Evolutionary conservation across 1,140 invertebrate species (phyloP), one percentile per base, ranked within the genome.

Genomic region (Hirudo medicinalis): DNA sequence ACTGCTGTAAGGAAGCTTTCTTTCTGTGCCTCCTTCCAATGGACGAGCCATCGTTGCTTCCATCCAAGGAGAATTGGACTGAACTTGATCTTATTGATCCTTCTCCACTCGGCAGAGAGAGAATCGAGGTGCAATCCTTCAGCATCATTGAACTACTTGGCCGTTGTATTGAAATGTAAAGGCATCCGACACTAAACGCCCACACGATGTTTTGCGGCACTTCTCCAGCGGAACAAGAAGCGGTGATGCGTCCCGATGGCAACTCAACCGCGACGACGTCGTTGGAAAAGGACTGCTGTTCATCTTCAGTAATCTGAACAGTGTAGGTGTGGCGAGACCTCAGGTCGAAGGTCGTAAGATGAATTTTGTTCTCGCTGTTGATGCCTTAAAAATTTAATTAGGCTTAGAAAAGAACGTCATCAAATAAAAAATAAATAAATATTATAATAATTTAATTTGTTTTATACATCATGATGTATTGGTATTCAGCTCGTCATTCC

Each of bases 171-270:
- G 57, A 22, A 9, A 74, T 36, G 73, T 63, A 74, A 36, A 74
- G n/a, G 17, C 40, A 66, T 6, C 73, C 73, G 40, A 69, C 70
- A 40, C 70, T 27, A 69, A 74, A 74, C 25, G 73, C 73, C 53
- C 73, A 70, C 19, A 69, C 36, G 54, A 74, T 43, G 32, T 71
- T 29, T 54, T 69, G 63, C 53, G 57, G 70, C 8, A 71, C 40
- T 11, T 22, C 25, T 15, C 54, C 57, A 43, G 69, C 71, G n/a
- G n/a, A 25, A n/a, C 70, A 57, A 13, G 32, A 49, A 22, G 71
- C 40, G 43, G 73, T 68, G n/a, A 74, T 43, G 17, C 67, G 40
- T 22, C 73, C 73, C 25, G 70, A 67, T 29, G 73, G 73, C 70
- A 74, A 32, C 53, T 74, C 73, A 69, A 74, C 55, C 25, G 29